phyloP scores from a whole-genome alignment of 1,140 invertebrate genomes.

The Neodiprion lecontei region DNA sequence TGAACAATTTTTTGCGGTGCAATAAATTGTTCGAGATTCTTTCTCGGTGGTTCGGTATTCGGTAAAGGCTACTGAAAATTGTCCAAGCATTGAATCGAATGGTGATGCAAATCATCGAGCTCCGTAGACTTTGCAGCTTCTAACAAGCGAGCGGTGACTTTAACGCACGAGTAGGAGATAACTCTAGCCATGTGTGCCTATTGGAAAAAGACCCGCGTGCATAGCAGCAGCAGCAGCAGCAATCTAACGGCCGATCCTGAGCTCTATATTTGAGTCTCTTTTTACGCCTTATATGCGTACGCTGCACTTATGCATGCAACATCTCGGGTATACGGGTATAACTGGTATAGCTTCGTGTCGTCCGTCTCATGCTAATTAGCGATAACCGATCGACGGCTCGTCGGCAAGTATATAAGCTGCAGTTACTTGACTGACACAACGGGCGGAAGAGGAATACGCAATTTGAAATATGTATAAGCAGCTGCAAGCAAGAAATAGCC shows the following conservation, averaged over 20 bases:
- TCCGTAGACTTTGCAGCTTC: too few species aligned
- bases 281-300: too few species aligned
- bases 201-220: too few species aligned
- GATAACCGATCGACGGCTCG: constrained; percentile 2
- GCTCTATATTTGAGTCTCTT: not conserved
- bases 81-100: too few species aligned
- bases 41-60: not conserved
- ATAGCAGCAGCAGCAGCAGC: not conserved
- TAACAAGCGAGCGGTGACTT: not conserved
- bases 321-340: not conserved
- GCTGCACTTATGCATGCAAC: not conserved
- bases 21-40: too few species aligned
- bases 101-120: too few species aligned
- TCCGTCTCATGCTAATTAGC: constrained; percentile 10
- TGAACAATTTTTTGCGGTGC: too few species aligned
- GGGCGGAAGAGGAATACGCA: not conserved
- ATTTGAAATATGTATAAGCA: too few species aligned
- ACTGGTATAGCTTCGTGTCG: not conserved
- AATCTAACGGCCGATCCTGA: not conserved
- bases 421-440: not conserved
- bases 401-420: too few species aligned
- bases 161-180: not conserved
- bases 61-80: not conserved
- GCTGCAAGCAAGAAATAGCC: too few species aligned
- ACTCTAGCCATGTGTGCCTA: not conserved